Evolutionary conservation across 2,888 invertebrate species (phyloP), one percentile per base, ranked within the genome.

Genomic region (Meteorus cinctellus): DNA sequence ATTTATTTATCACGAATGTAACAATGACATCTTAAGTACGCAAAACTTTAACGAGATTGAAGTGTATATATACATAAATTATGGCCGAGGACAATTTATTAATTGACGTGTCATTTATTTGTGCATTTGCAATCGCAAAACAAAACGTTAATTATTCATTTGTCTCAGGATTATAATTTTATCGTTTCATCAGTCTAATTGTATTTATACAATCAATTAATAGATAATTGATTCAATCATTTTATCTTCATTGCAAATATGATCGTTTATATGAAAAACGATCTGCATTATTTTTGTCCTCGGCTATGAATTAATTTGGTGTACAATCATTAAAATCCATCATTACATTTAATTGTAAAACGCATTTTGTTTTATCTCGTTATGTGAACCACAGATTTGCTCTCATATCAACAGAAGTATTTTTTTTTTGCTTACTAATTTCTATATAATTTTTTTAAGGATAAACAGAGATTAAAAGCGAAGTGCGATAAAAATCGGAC

Each of bases 401-500:
- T n/a, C 36, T 36, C 34, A 65, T 34, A 41, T 31, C 31, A 63
- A 31, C 31, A 63, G n/a, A 65, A 41, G n/a, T 65, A 65, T 65
- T 65, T 19, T 65, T 19, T 8, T 12, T 5, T 6, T 34, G 36
- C 2, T 63, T 4, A 19, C n/a, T 55, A 19, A 24, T 55, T n/a
- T 55, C 6, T 24, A 55, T 55, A 19, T 24, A 55, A 34, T 4
- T 34, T 31, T 31, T 63, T 63, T 14, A 34, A 63, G 19, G 36
- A 68, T 19, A 63, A 65, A 75, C 19, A 74, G 55, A 75, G 65
- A 65, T 75, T 55, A 41, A 75, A 75, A 75, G 75, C 75, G 69
- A n/a, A 71, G 72, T 76, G 76, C 72, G 68, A 76, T 60, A 72
- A 67, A 68, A 66, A 70, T 55, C 70, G 65, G 75, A 75, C 75